Percentiles rank a stretch among this genome's conserved stretches.
Conservation (phyloP, 64 coral and sea anemone species). For the Montipora sp. region DNA sequence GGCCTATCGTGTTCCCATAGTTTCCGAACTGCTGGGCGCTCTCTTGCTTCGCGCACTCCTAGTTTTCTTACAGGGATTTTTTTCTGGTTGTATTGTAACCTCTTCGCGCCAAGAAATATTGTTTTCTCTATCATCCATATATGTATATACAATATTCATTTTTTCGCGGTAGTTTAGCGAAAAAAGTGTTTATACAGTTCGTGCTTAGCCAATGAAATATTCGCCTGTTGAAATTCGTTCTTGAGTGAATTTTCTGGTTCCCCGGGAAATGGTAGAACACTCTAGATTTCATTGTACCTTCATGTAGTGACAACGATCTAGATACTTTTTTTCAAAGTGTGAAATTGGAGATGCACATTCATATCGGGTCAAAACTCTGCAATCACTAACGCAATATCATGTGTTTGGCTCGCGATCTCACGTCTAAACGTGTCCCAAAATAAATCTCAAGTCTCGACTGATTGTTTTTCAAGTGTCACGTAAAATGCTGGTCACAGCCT, state of each 20-base stretch:
- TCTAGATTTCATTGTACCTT: conserved; percentile 14
- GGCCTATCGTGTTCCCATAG: conserved; percentile 33
- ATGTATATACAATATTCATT: conserved; percentile 70
- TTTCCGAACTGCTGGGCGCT: neutral
- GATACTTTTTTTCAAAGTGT: neutral
- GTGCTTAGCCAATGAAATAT: conserved; percentile 51
- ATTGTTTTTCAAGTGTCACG: conserved; percentile 56
- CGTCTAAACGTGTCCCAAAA: conserved; percentile 57
- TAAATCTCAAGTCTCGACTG: conserved; percentile 54
- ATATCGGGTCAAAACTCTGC: conserved; percentile 20
- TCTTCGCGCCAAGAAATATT: conserved; percentile 36
- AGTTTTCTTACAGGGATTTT: neutral
- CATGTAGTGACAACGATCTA: neutral
- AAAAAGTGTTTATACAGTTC: conserved; percentile 71
- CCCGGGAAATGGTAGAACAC: conserved; percentile 53
- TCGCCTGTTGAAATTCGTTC: conserved; percentile 47
- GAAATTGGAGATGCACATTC: conserved; percentile 5
- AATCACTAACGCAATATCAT: conserved; percentile 41
- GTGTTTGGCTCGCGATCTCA: conserved; percentile 40
- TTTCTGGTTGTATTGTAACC: neutral
- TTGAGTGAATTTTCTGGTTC: conserved; percentile 35
- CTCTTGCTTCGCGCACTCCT: neutral
- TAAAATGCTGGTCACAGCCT: conserved; percentile 37
- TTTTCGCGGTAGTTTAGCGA: conserved; percentile 35
- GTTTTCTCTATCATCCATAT: conserved; percentile 49